Conservation (phyloP, 2,797 vertebrate genomes). For the Aratinga solstitialis region DNA sequence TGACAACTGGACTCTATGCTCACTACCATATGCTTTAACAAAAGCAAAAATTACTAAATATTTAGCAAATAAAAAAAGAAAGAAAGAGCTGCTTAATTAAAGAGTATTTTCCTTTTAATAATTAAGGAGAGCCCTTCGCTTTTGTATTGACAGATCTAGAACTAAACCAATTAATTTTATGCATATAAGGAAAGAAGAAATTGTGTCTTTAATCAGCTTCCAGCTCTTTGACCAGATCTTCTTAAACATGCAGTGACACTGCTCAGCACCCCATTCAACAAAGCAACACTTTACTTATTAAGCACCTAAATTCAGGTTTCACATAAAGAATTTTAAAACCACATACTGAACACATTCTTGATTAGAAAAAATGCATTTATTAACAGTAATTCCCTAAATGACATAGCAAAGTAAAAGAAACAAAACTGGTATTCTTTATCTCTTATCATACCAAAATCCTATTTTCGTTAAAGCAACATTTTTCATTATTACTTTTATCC, state of each 20-base stretch:
- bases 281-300: background rate
- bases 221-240: background rate
- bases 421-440: background rate
- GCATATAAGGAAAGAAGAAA: background rate
- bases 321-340: background rate
- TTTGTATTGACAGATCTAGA: background rate
- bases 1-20: background rate
- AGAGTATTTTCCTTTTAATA: background rate
- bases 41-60: background rate
- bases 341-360: background rate
- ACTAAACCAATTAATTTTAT: background rate
- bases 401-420: background rate
- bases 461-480: background rate
- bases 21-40: background rate
- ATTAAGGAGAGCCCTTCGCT: background rate
- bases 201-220: background rate
- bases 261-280: background rate
- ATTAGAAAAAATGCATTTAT: background rate
- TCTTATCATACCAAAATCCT: background rate
- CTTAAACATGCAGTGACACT: background rate
- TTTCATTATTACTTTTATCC: background rate
- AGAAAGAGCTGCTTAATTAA: background rate
- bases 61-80: accelerated
- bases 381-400: background rate
- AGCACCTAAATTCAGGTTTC: background rate